Conservation (phyloP, 2,797 vertebrate genomes). For the Brotula barbata region DNA sequence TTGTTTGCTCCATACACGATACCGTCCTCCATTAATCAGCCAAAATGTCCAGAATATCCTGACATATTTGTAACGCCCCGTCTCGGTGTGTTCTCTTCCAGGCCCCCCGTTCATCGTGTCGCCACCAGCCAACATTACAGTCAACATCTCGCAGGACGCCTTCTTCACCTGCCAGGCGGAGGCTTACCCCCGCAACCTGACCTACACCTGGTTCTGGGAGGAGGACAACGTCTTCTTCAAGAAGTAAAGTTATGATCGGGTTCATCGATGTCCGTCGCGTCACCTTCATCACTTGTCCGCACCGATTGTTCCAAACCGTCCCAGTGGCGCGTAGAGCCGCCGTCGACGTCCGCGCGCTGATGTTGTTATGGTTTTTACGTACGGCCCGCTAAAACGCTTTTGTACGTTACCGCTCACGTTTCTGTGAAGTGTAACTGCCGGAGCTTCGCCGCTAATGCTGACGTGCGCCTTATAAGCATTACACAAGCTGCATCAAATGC, state of each 20-base stretch:
- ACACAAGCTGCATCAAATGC: too few species aligned
- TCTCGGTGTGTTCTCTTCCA: constrained; percentile 60
- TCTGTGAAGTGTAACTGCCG: too few species aligned
- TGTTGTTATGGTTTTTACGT: constrained; percentile 9
- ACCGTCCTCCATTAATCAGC: too few species aligned
- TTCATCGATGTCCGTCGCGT: constrained; percentile 66
- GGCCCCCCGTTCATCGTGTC: constrained; percentile 96
- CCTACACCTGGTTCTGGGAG: constrained; percentile 99
- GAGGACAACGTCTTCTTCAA: constrained; percentile 99
- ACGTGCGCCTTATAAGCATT: too few species aligned
- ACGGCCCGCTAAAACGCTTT: too few species aligned
- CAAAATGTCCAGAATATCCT: background rate
- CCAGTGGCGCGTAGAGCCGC: too few species aligned
- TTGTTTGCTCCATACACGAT: background rate
- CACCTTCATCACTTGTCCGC: constrained; percentile 23
- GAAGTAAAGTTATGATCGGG: constrained; percentile 89
- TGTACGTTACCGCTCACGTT: too few species aligned
- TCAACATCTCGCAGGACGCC: constrained; percentile 99
- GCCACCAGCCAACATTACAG: constrained; percentile 96
- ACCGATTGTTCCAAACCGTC: constrained; percentile 5
- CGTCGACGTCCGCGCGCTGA: constrained; percentile 12
- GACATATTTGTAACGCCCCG: too few species aligned
- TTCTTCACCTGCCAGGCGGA: constrained; percentile 99
- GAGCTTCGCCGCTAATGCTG: too few species aligned
- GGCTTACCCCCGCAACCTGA: constrained; percentile 97